These are phyloP conservation scores for Acronicta psi DNA, from an alignment of 2,888 invertebrate species.

Conservation along the genomic window DNA sequence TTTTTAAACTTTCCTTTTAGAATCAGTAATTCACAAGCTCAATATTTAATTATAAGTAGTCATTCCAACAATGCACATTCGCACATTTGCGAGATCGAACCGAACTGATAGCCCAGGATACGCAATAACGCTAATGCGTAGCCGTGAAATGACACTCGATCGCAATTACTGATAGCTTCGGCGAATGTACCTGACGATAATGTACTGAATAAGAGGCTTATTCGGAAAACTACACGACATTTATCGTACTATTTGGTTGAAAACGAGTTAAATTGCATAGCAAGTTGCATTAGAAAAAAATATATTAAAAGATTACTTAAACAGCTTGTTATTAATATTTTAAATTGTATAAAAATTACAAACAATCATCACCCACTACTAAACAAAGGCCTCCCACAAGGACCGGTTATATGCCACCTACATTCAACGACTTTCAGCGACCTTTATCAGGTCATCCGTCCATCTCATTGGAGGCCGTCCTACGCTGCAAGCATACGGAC, in stretches of 20 bases:
- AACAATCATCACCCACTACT: too few relatives aligned
- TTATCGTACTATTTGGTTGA: not conserved
- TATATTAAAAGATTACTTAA: too few relatives aligned
- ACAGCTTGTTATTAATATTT: too few relatives aligned
- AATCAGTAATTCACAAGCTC: conserved; percentile 3
- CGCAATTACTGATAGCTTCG: conserved; percentile 83
- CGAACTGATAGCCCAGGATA: conserved; percentile 69
- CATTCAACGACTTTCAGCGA: too few relatives aligned
- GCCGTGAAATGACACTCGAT: conserved; percentile 87
- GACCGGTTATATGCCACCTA: too few relatives aligned
- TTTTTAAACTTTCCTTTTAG: not conserved
- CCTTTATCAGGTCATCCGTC: too few relatives aligned
- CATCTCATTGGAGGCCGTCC: too few relatives aligned
- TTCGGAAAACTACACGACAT: conserved; percentile 5
- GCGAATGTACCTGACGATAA: conserved; percentile 73
- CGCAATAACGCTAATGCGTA: conserved; percentile 86
- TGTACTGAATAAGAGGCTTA: conserved; percentile 56
- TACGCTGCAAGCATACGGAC: too few relatives aligned
- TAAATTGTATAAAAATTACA: too few relatives aligned
- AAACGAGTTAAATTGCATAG: too few relatives aligned
- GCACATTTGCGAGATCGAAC: conserved; percentile 70
- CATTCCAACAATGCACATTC: conserved; percentile 57
- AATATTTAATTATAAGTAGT: conserved; percentile 36
- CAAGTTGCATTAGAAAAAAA: too few relatives aligned
- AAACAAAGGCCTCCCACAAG: too few relatives aligned